Evolutionary conservation across 2,113 vertebrate species (phyloP).

Genomic region (Ardeotis arabs): DNA sequence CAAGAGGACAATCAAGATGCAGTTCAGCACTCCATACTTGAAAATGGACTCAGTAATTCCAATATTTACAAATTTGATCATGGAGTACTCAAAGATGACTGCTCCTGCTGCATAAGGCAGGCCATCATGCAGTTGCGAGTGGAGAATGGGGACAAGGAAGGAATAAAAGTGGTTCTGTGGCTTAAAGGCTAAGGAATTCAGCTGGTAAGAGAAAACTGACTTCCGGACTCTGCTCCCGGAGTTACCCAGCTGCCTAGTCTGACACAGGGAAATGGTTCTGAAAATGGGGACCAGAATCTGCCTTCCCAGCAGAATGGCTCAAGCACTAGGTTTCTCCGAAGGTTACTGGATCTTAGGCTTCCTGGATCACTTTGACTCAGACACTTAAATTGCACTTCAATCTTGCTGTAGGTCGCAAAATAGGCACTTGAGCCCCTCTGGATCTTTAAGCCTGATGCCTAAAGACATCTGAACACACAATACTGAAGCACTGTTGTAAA

Average conservation of each 20-base stretch:
- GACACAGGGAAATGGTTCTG: neutral
- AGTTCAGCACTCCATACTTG: neutral
- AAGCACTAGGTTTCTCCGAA: neutral
- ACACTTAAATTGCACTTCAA: no score
- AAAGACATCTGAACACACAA: no score
- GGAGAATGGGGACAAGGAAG: neutral
- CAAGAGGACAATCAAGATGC: neutral
- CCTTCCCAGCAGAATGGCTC: neutral
- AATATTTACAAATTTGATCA: neutral
- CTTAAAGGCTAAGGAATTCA: neutral
- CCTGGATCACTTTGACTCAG: no score
- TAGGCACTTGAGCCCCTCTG: no score
- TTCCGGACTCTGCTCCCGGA: neutral
- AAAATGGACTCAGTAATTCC: neutral
- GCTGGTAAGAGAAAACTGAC: neutral
- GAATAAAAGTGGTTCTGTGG: neutral
- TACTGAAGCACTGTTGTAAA: no score
- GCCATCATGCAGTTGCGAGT: fast-evolving
- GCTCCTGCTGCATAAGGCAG: neutral
- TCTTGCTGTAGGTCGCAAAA: no score
- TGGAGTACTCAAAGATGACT: neutral
- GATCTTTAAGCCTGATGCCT: no score
- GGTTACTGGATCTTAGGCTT: no score
- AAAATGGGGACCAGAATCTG: neutral
- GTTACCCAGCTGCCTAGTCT: neutral